Percentiles rank a stretch among this genome's conserved stretches.
phyloP scores from a whole-genome alignment of 2,797 vertebrate genomes.

The Potorous gilbertii region DNA sequence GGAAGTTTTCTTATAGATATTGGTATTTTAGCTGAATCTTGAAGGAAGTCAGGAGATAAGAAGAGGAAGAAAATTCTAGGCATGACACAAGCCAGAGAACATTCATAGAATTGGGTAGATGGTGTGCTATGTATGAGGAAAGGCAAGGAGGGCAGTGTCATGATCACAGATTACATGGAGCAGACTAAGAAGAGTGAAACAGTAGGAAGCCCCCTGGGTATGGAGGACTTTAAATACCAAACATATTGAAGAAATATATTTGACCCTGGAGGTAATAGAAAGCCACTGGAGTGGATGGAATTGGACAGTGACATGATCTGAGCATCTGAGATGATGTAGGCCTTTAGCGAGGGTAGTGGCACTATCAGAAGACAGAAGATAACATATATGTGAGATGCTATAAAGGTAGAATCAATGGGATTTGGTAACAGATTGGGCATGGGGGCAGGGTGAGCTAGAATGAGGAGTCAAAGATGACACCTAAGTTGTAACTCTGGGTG shows the following conservation, averaged over 20 bases:
- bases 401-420: neutral
- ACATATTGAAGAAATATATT: neutral
- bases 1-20: neutral
- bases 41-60: neutral
- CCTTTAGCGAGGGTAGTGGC: neutral
- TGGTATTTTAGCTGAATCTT: neutral
- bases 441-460: too few species aligned
- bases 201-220: too few species aligned
- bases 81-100: neutral
- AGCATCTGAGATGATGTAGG: neutral
- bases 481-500: neutral
- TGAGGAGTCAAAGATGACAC: neutral
- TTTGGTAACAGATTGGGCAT: neutral
- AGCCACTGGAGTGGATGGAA: neutral
- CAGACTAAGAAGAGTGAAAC: neutral
- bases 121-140: neutral
- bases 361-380: neutral
- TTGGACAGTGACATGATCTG: neutral
- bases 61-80: neutral
- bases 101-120: neutral
- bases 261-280: neutral
- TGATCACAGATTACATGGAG: neutral
- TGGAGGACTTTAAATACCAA: neutral
- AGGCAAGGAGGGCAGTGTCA: neutral
- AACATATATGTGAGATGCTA: neutral